Base-by-base conservation (phyloP, 2,797 vertebrate genomes). In the Menidia menidia region DNA sequence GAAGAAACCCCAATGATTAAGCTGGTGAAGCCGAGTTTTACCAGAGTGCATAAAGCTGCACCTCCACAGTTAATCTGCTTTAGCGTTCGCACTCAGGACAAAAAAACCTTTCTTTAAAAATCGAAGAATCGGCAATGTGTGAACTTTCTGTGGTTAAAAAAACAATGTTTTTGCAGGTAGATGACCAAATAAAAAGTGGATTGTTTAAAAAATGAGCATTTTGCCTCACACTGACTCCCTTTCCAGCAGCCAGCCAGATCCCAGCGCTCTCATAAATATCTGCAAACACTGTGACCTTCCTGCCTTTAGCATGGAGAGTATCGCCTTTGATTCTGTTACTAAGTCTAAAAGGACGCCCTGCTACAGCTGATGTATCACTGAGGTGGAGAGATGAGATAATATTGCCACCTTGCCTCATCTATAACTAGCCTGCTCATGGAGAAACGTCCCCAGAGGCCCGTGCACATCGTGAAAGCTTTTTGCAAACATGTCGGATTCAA, bases 401-500 rank as follows among this genome's bases (percentile, higher is more conserved):
- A 75, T 73, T 60, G 55, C 62, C 67, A 67, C 67, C 88, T 84
- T 86, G 79, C 71, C 75, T 71, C 71, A 33, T 83, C 79, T 61
- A 64, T 76, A 73, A 75, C 52, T 39, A 39, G 35, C 35, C 35
- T 19, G 4, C 84, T 84, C 76, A 73, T 61, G 48, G 60, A 19
- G 55, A 50, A 35, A 25, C 9, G 1, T 61, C 53, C 67, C 18
- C 0, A n/a, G 57, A 57, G 62, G 47, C 11, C 15, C 4, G 16
- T 8, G 15, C n/a, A 45, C 45, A 56, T 31, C 18, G 56, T 50
- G 58, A 57, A 60, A 75, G 30, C 50, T 16, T 68, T 45, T 55
- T 54, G 62, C 60, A 68, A 58, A 80, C 68, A 51, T 45, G 67
- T 64, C 52, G 51, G 55, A 51, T 64, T 70, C 48, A 35, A 50